A percentile compares a stretch with the other conserved stretches of the same genome.
Evolutionary conservation across 2,797 vertebrate genomes (phyloP).

Genomic region (Acipenser transmontanus): DNA sequence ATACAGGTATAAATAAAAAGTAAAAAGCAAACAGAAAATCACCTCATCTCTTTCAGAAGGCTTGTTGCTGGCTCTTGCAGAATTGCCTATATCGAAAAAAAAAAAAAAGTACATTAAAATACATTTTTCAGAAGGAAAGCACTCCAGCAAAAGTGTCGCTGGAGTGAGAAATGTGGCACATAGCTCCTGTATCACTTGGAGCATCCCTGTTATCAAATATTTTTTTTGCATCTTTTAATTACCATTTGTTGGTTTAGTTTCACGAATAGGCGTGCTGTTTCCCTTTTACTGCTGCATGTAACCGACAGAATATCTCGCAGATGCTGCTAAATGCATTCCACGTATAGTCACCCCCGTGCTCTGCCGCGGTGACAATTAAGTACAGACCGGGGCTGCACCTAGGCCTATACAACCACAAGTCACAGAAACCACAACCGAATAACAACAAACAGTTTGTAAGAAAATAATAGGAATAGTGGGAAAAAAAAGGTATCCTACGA

Average conservation of each 20-base stretch:
- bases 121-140: neutral
- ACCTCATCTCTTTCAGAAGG: conserved; percentile 15
- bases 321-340: neutral
- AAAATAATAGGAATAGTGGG: neutral
- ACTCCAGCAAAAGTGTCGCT: neutral
- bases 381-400: conserved; percentile 13
- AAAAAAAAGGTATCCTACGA: neutral
- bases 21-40: neutral
- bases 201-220: too few relatives aligned
- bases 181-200: too few relatives aligned
- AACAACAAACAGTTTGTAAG: neutral
- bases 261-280: too few relatives aligned
- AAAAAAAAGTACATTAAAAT: neutral
- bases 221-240: too few relatives aligned
- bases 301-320: neutral
- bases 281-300: neutral
- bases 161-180: too few relatives aligned
- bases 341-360: too few relatives aligned
- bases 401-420: conserved; percentile 9
- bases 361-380: conserved; percentile 6
- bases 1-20: too few relatives aligned
- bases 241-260: too few relatives aligned
- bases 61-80: conserved; percentile 3
- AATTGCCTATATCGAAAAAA: conserved; percentile 12
- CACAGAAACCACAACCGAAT: too few relatives aligned